Evolutionary conservation across 2,113 vertebrate genomes (phyloP), one percentile per base, ranked within the genome.

Genomic region (Colistium nudipinnis): DNA sequence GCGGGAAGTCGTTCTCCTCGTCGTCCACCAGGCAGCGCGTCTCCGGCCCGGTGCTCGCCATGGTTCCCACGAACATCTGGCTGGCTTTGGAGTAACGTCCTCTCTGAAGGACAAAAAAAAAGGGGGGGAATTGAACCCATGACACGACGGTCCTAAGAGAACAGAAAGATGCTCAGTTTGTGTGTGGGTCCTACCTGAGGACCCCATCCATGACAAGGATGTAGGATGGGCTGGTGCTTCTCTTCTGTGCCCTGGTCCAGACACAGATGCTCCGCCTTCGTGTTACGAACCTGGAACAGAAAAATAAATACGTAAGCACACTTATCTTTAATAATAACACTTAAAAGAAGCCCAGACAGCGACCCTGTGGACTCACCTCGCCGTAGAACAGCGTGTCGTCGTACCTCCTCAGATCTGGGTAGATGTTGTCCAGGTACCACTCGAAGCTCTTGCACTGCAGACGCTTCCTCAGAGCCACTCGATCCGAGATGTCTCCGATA

Each of bases 401-500:
- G 90, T 98, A 98, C 90, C 93, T 92, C 82, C 95, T 95, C 98
- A 99, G 97, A 89, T 98, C 96, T 0, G 98, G 98, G 81, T 98
- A 98, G 80, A 99, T 95, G 0, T 99, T 98, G 87, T 99, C 95
- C 54, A 99, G 92, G 89, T 99, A 99, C 97, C 98, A 99, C 86
- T 98, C 94, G 80, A 99, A 99, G 65, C 91, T 96, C 78, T 96
- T 98, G 80, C 98, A 99, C 72, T 97, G 95, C 75, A 99, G 91
- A 60, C 89, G 95, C 86, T 95, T 96, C 80, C 97, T 93, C 63
- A 99, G 74, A 0, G 93, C 92, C 49, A 93, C 93, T 76, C 97
- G 93, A 81, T 98, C 94, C 0, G 98, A 97, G 74, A 99, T 83
- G 65, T 99, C 98, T 0, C 98, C 98, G 0, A 95, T 96, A 86